Conservation (phyloP, 2,797 vertebrate species). For the Phalanger gymnotis region DNA sequence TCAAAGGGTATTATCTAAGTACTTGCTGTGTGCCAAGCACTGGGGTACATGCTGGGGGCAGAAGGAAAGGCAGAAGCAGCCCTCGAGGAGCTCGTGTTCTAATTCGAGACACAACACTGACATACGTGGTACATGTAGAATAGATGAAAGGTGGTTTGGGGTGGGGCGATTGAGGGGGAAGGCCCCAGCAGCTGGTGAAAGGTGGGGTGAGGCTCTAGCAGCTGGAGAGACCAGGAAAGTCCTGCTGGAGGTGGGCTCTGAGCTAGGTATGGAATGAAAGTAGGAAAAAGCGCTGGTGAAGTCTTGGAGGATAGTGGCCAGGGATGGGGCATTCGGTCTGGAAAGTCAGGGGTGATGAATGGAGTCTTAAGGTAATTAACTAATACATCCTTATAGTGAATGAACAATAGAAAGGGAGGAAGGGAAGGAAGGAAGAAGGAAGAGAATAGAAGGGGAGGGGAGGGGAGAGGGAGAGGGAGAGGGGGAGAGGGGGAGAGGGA, state of each 20-base stretch:
- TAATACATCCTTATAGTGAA: not conserved
- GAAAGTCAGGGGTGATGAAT: not conserved
- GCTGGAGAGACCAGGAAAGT: not conserved
- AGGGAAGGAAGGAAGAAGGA: no score
- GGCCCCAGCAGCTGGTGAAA: no score
- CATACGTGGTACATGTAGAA: not conserved
- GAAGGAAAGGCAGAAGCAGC: not conserved
- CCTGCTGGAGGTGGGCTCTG: not conserved
- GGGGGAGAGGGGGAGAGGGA: no score
- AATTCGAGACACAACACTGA: not conserved
- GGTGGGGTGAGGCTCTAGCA: no score
- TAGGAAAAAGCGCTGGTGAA: not conserved
- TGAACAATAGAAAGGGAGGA: not conserved
- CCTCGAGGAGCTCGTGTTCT: not conserved
- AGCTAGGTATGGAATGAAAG: not conserved
- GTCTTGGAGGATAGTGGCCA: not conserved
- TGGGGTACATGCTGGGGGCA: not conserved
- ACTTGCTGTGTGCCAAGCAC: not conserved
- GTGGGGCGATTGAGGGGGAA: not conserved
- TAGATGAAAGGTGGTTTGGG: not conserved
- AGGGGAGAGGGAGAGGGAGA: rapidly evolving
- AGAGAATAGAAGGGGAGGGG: not conserved
- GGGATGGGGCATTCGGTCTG: not conserved
- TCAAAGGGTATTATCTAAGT: not conserved
- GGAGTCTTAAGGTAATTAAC: no score